Conservation (phyloP, 2,888 invertebrate genomes). For the Temnothorax rugatulus region DNA sequence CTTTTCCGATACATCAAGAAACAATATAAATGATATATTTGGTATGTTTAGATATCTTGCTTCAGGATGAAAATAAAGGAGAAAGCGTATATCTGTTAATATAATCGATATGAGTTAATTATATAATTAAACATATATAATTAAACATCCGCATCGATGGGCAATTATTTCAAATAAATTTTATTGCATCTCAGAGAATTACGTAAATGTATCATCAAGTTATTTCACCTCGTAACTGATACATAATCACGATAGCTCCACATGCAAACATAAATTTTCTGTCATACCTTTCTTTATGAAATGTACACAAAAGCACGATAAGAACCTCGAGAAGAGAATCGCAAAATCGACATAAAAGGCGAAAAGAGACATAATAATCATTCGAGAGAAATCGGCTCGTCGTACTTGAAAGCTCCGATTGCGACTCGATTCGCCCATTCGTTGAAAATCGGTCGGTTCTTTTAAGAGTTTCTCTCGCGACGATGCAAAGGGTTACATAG, state of each 20-base stretch:
- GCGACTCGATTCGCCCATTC: slow-evolving; percentile 27
- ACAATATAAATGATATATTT: neutral
- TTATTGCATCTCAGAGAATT: neutral
- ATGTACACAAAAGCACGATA: neutral
- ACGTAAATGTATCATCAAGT: neutral
- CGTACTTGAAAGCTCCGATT: slow-evolving; percentile 16
- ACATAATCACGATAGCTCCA: neutral
- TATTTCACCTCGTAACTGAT: slow-evolving; percentile 2
- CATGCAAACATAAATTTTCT: slow-evolving; percentile 26
- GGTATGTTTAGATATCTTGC: neutral
- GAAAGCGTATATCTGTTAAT: neutral
- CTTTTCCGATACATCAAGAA: neutral
- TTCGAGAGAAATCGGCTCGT: slow-evolving; percentile 14
- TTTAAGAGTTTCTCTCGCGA: slow-evolving; percentile 9
- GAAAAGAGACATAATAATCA: slow-evolving; percentile 12
- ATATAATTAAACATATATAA: neutral
- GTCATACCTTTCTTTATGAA: neutral
- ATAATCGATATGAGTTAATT: no score
- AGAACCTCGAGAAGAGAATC: neutral
- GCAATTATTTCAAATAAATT: slow-evolving; percentile 16
- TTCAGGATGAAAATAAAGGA: neutral
- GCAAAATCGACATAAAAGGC: neutral
- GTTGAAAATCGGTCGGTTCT: slow-evolving; percentile 39
- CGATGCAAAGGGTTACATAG: neutral
- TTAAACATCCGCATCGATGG: neutral